Conservation (phyloP, 2,888 invertebrate genomes). For the Embidobia sp. region DNA sequence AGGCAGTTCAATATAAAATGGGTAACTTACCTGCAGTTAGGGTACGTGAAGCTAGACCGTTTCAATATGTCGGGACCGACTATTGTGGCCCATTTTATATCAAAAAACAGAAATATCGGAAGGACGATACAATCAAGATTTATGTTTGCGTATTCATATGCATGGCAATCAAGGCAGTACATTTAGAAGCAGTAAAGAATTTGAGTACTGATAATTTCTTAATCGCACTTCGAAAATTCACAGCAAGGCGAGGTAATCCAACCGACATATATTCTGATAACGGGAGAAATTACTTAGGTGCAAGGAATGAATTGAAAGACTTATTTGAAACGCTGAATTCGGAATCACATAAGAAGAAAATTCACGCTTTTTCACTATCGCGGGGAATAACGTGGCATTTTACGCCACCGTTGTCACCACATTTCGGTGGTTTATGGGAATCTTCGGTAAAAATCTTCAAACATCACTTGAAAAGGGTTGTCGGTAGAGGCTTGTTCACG, state of each 20-base stretch:
- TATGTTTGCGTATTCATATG: constrained; percentile 71
- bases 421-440: no score
- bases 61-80: constrained; percentile 67
- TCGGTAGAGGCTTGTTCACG: constrained; percentile 1
- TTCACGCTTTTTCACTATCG: no score
- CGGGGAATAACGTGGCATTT: no score
- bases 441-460: no score
- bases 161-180: constrained; percentile 71
- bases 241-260: constrained; percentile 69
- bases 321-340: not conserved
- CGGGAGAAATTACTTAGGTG: constrained; percentile 69
- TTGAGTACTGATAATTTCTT: constrained; percentile 71
- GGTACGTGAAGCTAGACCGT: constrained; percentile 59
- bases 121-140: constrained; percentile 30
- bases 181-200: constrained; percentile 71
- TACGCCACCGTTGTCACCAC: no score
- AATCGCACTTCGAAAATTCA: constrained; percentile 70
- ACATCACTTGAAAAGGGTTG: not conserved
- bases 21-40: constrained; percentile 27
- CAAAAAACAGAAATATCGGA: constrained; percentile 64
- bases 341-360: no score
- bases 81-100: constrained; percentile 69
- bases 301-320: constrained; percentile 57
- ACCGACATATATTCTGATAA: constrained; percentile 64
- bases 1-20: not conserved